phyloP scores from a whole-genome alignment of 2,797 vertebrate species.

The Cuculus canorus region DNA sequence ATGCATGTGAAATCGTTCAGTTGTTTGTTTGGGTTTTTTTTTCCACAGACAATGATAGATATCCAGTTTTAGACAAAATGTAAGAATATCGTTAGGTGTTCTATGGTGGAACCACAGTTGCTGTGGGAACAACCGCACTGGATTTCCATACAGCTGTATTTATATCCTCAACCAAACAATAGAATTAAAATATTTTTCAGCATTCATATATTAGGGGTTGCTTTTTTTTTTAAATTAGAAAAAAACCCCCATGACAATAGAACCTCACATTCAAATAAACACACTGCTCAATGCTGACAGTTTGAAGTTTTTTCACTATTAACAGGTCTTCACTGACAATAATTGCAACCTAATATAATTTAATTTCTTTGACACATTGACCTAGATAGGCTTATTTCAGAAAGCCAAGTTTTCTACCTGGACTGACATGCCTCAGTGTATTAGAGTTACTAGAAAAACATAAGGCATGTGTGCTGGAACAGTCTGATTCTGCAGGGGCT shows the following conservation, averaged over 20 bases:
- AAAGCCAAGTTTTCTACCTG: constrained; percentile 4
- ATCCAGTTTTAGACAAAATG: not conserved
- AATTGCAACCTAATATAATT: not conserved
- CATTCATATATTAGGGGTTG: not conserved
- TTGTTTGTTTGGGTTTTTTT: too few relatives aligned
- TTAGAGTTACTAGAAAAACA: constrained; percentile 4
- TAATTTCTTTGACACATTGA: constrained; percentile 46
- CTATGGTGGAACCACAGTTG: not conserved
- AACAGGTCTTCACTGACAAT: not conserved
- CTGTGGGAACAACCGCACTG: not conserved
- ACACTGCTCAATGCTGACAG: not conserved
- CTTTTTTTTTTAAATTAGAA: not conserved
- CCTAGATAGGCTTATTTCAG: constrained; percentile 3
- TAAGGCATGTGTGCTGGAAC: not conserved
- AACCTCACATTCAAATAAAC: not conserved
- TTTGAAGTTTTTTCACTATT: not conserved
- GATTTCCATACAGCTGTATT: constrained; percentile 25
- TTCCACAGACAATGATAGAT: not conserved
- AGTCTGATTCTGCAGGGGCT: not conserved
- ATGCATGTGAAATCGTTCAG: not conserved
- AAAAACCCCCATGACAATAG: not conserved
- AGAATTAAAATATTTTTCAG: not conserved
- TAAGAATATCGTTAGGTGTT: not conserved
- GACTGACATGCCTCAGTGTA: not conserved
- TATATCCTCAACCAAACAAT: not conserved